Percentiles rank a stretch among this genome's conserved stretches.
Conservation (phyloP, 2,888 invertebrate genomes). For the Stegophylla sp. region DNA sequence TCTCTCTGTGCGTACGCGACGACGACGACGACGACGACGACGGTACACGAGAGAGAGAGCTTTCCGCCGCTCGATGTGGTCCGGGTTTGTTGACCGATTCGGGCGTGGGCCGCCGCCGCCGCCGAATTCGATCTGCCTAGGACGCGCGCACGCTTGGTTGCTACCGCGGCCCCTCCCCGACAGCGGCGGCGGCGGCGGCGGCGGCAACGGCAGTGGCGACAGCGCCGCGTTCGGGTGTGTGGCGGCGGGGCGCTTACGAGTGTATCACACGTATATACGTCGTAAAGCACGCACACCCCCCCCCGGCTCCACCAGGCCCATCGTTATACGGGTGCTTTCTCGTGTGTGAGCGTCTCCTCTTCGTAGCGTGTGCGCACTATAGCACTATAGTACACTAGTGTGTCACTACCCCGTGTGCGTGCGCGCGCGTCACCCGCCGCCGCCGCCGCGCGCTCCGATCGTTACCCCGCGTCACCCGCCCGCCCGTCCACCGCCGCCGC, state of each 20-base stretch:
- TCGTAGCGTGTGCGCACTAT: not conserved
- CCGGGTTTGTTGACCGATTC: constrained; percentile 57
- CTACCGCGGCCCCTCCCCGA: constrained; percentile 13
- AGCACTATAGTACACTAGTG: no score
- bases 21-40: not conserved
- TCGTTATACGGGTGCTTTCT: no score
- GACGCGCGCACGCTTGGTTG: constrained; percentile 55
- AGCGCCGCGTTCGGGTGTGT: no score
- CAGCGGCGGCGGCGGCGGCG: not conserved
- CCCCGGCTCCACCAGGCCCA: no score
- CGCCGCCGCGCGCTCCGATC: no score
- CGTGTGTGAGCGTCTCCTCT: no score
- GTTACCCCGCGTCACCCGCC: no score
- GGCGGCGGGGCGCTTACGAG: no score
- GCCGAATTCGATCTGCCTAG: constrained; percentile 49
- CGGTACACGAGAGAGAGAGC: constrained; percentile 3
- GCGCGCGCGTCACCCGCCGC: no score
- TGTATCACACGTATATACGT: no score
- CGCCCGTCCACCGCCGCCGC: not conserved
- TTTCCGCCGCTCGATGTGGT: constrained; percentile 22
- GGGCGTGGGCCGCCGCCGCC: constrained; percentile 50
- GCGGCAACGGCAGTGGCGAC: not conserved
- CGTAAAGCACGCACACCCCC: no score
- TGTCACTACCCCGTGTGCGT: not conserved
- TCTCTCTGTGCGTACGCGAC: no score